A percentile compares a stretch with the other conserved stretches of the same genome.
Evolutionary conservation across 1,140 invertebrate species (phyloP).

Genomic region (Heliothis subflexa): DNA sequence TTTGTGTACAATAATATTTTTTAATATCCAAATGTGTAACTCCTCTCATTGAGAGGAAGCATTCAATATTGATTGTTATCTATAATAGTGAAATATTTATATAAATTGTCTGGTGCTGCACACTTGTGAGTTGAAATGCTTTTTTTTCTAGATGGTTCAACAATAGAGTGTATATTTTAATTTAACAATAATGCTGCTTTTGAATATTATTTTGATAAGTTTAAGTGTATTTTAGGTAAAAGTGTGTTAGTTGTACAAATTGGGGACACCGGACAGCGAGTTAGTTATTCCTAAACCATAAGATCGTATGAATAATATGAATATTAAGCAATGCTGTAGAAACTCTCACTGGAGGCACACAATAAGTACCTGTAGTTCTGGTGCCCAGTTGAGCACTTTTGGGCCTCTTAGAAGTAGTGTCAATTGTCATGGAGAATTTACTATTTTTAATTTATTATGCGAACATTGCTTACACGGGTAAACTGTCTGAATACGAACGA

Average conservation of each 20-base stretch:
- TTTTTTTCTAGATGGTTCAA: background rate
- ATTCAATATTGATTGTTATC: conserved; percentile 1
- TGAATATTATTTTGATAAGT: conserved; percentile 26
- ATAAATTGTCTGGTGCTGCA: conserved; percentile 2
- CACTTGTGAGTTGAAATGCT: background rate
- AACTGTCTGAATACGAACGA: too few relatives aligned
- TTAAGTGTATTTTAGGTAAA: conserved; percentile 24
- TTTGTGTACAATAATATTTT: conserved; percentile 33
- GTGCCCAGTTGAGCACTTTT: too few relatives aligned
- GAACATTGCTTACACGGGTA: too few relatives aligned
- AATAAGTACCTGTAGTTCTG: background rate
- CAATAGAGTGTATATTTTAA: conserved; percentile 7
- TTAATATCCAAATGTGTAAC: conserved; percentile 4
- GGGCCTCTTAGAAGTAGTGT: too few relatives aligned
- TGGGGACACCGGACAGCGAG: background rate
- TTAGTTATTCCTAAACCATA: background rate
- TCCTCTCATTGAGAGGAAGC: background rate
- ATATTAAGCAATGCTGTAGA: background rate
- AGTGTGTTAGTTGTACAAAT: conserved; percentile 14
- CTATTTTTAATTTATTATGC: too few relatives aligned
- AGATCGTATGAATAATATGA: conserved; percentile 1
- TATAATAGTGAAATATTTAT: conserved; percentile 1
- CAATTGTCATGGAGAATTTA: too few relatives aligned
- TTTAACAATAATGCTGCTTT: conserved; percentile 11
- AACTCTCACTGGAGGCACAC: background rate